These are phyloP conservation scores for Lampris incognitus DNA, from an alignment of 2,113 vertebrate genomes.

Conservation along the genomic window DNA sequence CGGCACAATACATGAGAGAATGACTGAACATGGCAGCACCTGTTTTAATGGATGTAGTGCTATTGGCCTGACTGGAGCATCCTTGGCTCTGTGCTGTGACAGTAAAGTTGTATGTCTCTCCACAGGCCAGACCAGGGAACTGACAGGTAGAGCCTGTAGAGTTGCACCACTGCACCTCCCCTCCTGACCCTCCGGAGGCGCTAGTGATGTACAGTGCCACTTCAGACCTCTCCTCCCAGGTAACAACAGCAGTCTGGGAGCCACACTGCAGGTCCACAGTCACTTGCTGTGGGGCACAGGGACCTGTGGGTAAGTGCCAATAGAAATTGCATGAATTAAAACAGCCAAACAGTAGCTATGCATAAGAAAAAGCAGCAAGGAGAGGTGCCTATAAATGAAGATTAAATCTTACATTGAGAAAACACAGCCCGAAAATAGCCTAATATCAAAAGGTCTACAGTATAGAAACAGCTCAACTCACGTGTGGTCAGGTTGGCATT, in stretches of 20 bases:
- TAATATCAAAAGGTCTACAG: too few species aligned
- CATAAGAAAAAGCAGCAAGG: neutral
- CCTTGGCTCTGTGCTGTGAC: conserved; percentile 64
- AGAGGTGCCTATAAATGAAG: too few species aligned
- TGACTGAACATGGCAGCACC: conserved; percentile 42
- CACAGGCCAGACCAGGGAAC: conserved; percentile 71
- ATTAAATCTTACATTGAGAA: too few species aligned
- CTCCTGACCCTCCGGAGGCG: conserved; percentile 36
- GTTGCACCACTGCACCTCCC: conserved; percentile 41
- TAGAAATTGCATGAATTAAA: neutral
- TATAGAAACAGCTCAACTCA: conserved; percentile 46
- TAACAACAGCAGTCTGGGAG: conserved; percentile 60
- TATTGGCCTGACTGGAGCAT: conserved; percentile 70
- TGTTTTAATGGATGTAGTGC: conserved; percentile 50
- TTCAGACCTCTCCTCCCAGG: conserved; percentile 63
- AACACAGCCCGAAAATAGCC: too few species aligned
- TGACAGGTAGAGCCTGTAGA: conserved; percentile 65
- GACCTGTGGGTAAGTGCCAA: conserved; percentile 45
- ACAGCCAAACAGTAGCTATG: neutral
- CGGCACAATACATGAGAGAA: too few species aligned
- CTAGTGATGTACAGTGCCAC: conserved; percentile 62
- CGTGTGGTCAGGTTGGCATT: conserved; percentile 68
- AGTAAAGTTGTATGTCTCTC: conserved; percentile 71
- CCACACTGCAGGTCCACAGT: conserved; percentile 64
- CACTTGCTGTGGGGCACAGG: conserved; percentile 72